These are phyloP conservation scores for Eufriesea mexicana DNA, from an alignment of 1,140 invertebrate species.

Conservation along the genomic window DNA sequence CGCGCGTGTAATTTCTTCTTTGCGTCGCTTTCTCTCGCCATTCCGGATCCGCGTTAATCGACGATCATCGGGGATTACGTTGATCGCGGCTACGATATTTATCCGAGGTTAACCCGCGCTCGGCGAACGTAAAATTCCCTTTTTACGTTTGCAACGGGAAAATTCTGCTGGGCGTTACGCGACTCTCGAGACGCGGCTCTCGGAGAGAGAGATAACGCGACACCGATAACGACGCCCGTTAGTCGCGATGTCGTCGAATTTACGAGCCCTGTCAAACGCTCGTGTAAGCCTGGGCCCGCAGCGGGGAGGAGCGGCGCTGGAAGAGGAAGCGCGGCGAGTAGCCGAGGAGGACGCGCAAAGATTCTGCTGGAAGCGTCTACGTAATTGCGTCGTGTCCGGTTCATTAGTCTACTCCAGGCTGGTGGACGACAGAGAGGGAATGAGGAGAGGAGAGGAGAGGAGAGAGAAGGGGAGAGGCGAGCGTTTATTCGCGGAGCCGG, in stretches of 20 bases:
- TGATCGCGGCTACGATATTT: too few relatives aligned
- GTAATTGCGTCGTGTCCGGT: slow-evolving; percentile 61
- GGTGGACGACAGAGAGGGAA: slow-evolving; percentile 11
- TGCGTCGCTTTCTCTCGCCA: too few relatives aligned
- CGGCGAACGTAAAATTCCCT: background rate
- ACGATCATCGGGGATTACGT: too few relatives aligned
- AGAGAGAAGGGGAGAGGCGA: slow-evolving; percentile 7
- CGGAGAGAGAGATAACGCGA: slow-evolving; percentile 53
- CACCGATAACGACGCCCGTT: slow-evolving; percentile 59
- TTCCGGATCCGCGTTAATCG: too few relatives aligned
- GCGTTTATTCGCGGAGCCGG: slow-evolving; percentile 62
- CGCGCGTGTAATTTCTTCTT: too few relatives aligned
- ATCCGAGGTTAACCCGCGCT: too few relatives aligned
- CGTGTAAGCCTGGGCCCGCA: background rate
- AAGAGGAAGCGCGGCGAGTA: background rate
- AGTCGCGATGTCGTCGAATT: slow-evolving; percentile 53
- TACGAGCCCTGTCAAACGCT: slow-evolving; percentile 49
- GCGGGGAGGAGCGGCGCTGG: background rate
- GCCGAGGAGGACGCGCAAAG: slow-evolving; percentile 29
- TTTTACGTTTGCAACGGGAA: background rate
- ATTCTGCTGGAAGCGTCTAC: slow-evolving; percentile 53
- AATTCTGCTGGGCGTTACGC: background rate
- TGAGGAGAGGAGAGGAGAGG: background rate
- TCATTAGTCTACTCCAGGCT: slow-evolving; percentile 59
- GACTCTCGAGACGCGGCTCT: background rate